phyloP scores from a whole-genome alignment of 1,140 invertebrate genomes.

The Rhynchophorus ferrugineus region DNA sequence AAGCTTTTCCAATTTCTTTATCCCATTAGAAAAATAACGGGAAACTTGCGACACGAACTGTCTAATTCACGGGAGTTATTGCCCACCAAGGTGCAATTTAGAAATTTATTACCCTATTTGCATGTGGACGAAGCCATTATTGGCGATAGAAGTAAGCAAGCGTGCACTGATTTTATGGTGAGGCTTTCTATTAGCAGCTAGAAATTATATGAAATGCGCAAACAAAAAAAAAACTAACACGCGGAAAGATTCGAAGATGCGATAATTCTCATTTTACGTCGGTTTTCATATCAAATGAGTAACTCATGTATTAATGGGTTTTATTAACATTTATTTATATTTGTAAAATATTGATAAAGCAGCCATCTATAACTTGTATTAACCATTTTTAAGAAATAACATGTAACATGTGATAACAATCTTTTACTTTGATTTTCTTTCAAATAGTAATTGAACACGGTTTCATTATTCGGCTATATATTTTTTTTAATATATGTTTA shows the following conservation, averaged over 20 bases:
- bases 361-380: too few relatives aligned
- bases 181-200: conserved; percentile 15
- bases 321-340: too few relatives aligned
- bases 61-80: conserved; percentile 22
- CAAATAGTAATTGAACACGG: too few relatives aligned
- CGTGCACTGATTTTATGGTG: conserved; percentile 21
- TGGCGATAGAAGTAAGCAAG: conserved; percentile 20
- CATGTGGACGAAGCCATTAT: conserved; percentile 23
- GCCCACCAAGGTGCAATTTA: conserved; percentile 23
- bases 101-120: conserved; percentile 22
- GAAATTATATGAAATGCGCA: conserved; percentile 11
- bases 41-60: conserved; percentile 23
- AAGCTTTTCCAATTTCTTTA: conserved; percentile 22
- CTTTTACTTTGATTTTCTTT: too few relatives aligned
- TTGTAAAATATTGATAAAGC: too few relatives aligned
- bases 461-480: too few relatives aligned
- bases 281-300: too few relatives aligned
- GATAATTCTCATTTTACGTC: too few relatives aligned
- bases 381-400: too few relatives aligned
- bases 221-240: conserved; percentile 6
- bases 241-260: neutral
- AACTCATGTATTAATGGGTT: too few relatives aligned
- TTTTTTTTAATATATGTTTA: too few relatives aligned
- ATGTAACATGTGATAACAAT: too few relatives aligned
- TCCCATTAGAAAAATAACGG: conserved; percentile 24